A percentile compares a stretch with the other conserved stretches of the same genome.
These are phyloP conservation scores for Ophthalmolycus amberensis DNA, from an alignment of 2,113 vertebrate species.

Conservation along the genomic window DNA sequence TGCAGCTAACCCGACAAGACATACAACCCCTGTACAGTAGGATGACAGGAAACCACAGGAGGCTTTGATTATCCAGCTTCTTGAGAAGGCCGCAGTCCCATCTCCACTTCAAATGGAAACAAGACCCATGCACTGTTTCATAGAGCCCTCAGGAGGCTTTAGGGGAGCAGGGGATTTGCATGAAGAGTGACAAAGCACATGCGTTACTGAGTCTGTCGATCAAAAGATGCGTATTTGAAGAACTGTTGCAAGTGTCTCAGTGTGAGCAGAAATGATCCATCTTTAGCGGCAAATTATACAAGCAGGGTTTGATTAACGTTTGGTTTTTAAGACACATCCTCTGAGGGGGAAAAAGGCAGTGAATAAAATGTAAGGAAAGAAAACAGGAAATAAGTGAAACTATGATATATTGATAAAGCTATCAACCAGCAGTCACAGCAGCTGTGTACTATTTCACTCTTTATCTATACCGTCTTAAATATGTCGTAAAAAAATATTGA, in stretches of 20 bases:
- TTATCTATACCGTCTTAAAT: not conserved
- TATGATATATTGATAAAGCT: not conserved
- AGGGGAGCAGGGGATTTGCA: not conserved
- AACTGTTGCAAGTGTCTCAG: not conserved
- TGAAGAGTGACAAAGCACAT: constrained; percentile 5
- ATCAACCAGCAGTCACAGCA: not conserved
- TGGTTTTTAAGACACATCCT: not conserved
- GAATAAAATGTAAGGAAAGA: not conserved
- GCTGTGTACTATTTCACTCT: constrained; percentile 3
- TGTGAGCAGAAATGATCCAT: not conserved
- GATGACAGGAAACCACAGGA: constrained; percentile 5
- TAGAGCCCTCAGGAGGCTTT: not conserved
- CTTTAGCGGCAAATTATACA: not conserved
- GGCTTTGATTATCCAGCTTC: not conserved
- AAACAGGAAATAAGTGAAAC: not conserved
- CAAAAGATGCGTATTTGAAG: constrained; percentile 1
- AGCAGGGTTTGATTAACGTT: not conserved
- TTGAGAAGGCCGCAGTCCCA: not conserved
- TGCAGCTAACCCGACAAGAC: not conserved
- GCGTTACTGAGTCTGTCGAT: not conserved
- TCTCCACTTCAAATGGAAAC: not conserved
- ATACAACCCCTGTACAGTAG: not conserved
- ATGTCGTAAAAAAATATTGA: not conserved
- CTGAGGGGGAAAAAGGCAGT: not conserved
- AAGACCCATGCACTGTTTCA: not conserved